A percentile compares a stretch with the other conserved stretches of the same genome.
Conservation (phyloP, 2,113 vertebrate species). For the Panthera leo region DNA sequence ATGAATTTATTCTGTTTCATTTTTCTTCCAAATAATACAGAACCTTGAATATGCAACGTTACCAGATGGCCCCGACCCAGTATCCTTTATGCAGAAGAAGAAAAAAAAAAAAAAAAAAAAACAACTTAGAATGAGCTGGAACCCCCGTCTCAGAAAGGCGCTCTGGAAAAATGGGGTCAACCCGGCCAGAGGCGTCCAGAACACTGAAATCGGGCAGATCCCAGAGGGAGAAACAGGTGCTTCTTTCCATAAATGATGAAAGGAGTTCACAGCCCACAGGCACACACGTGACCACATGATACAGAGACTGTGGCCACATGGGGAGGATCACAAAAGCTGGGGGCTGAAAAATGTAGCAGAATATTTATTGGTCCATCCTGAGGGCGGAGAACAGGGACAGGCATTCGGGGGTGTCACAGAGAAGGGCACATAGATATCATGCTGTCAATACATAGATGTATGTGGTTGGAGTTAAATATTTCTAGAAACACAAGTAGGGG, state of each 20-base stretch:
- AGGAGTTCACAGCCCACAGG: fast-evolving
- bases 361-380: fast-evolving
- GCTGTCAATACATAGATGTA: fast-evolving
- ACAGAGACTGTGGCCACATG: fast-evolving
- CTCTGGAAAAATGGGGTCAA: not conserved
- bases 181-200: too few relatives aligned
- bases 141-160: not conserved
- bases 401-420: too few relatives aligned
- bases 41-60: not conserved
- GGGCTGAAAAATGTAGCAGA: not conserved
- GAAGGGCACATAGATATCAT: fast-evolving
- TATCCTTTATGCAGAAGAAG: not conserved
- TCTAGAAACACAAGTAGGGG: not conserved
- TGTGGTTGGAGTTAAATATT: not conserved
- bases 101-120: not conserved
- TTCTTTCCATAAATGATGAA: not conserved
- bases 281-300: fast-evolving
- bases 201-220: too few relatives aligned
- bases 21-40: constrained; percentile 30
- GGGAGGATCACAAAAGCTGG: too few relatives aligned
- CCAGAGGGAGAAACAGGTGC: too few relatives aligned
- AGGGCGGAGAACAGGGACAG: too few relatives aligned
- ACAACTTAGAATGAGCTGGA: not conserved
- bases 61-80: not conserved
- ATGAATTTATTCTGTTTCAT: constrained; percentile 26